Percentiles rank a stretch among this genome's conserved stretches.
These are phyloP conservation scores for Azorinus chamasolen DNA, from an alignment of 2,888 invertebrate genomes.

Conservation along the genomic window DNA sequence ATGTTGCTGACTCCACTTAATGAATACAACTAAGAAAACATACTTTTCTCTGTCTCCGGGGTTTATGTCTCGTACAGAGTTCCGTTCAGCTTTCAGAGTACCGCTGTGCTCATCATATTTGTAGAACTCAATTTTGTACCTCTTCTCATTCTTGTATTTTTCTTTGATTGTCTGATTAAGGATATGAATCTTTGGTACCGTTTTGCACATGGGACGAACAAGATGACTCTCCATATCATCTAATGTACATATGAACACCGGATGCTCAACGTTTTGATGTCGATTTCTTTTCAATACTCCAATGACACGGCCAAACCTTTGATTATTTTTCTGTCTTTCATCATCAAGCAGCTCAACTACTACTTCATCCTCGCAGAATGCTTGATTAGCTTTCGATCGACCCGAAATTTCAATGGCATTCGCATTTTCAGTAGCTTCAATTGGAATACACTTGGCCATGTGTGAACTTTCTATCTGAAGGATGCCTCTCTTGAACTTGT, in stretches of 20 bases:
- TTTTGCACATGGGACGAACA: slow-evolving; percentile 72
- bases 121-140: slow-evolving; percentile 60
- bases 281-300: slow-evolving; percentile 48
- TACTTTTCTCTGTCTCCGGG: slow-evolving; percentile 61
- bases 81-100: slow-evolving; percentile 17
- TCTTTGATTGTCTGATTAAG: slow-evolving; percentile 31
- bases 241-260: slow-evolving; percentile 67
- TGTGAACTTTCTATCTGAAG: slow-evolving; percentile 65
- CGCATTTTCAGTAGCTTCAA: slow-evolving; percentile 35
- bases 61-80: slow-evolving; percentile 38
- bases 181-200: slow-evolving; percentile 71
- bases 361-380: slow-evolving; percentile 69
- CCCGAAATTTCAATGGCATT: slow-evolving; percentile 66
- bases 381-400: slow-evolving; percentile 67
- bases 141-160: slow-evolving; percentile 7
- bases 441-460: slow-evolving; percentile 54
- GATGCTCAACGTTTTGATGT: slow-evolving; percentile 53
- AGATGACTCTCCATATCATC: slow-evolving; percentile 67
- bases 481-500: slow-evolving; percentile 58
- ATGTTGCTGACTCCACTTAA: slow-evolving; percentile 60
- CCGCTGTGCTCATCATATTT: slow-evolving; percentile 47
- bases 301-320: slow-evolving; percentile 65
- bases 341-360: slow-evolving; percentile 62
- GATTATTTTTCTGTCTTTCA: slow-evolving; percentile 31
- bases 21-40: slow-evolving; percentile 69